A percentile compares a stretch with the other conserved stretches of the same genome.
Conservation (phyloP, 2,888 invertebrate genomes). For the Ormia ochracea region DNA sequence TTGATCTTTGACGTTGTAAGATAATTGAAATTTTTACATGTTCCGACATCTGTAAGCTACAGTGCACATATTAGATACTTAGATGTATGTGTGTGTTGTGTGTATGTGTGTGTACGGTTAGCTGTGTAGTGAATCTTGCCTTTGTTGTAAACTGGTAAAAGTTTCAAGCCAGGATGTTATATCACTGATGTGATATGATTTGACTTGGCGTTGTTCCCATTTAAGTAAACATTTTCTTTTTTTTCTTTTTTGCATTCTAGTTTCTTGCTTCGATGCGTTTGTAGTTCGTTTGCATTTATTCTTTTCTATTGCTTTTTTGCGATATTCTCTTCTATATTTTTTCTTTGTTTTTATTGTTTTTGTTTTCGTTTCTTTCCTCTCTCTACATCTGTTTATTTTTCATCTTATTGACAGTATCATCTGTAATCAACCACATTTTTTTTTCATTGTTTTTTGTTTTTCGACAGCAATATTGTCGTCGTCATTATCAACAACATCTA, state of each 20-base stretch:
- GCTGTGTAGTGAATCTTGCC: conserved; percentile 1
- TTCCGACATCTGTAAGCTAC: not conserved
- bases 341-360: conserved; percentile 24
- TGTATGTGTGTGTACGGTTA: not conserved
- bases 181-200: conserved; percentile 39
- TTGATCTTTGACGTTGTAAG: conserved; percentile 54
- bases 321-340: not conserved
- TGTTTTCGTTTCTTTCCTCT: not conserved
- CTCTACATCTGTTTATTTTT: conserved; percentile 29
- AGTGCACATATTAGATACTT: not conserved
- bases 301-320: conserved; percentile 25
- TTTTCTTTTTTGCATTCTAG: conserved; percentile 17
- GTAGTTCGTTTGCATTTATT: conserved; percentile 38
- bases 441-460: not conserved
- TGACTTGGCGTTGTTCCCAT: conserved; percentile 57
- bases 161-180: conserved; percentile 29
- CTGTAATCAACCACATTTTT: conserved; percentile 52
- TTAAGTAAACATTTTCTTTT: conserved; percentile 24
- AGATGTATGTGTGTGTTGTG: not conserved
- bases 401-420: conserved; percentile 53
- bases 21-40: conserved; percentile 40
- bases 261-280: conserved; percentile 46
- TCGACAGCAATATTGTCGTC: conserved; percentile 16
- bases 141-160: not conserved
- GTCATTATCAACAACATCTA: conserved; percentile 17